Evolutionary conservation across 2,797 vertebrate genomes (phyloP), one percentile per base, ranked within the genome.

Genomic region (Chaetophractus vellerosus): DNA sequence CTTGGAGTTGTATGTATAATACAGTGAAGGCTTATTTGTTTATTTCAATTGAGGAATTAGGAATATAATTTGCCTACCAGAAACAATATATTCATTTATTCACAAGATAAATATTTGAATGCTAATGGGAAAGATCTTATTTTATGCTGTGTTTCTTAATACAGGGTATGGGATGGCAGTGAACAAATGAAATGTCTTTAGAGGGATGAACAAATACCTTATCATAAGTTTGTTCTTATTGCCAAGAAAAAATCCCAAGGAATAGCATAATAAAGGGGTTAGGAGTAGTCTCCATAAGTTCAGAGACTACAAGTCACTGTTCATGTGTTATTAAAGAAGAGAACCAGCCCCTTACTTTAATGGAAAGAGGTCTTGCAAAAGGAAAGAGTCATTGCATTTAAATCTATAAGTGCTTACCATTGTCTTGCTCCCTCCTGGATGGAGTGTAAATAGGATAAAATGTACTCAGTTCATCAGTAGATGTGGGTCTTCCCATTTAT

Each of bases 101-200:
- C 9, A 79, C 63, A 85, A 94, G 90, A 45, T 52, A 72, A 59
- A 90, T 41, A 88, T 57, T 63, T 23, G 24, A 64, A 23, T 82
- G 23, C 12, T 71, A 36, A 78, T 48, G 28, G 55, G 72, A 57
- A 23, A 59, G 18, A 1, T 6, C 81, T 3, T 68, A 4, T 19
- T 41, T 75, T 52, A 89, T 38, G 19, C 8, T n/a, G 28, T 61
- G 15, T 26, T 31, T 79, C 41, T 79, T 74, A 88, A n/a, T 79
- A 38, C 7, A 31, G 16, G 10, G 1, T 0, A 55, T 2, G 38
- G 12, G 9, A 3, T 90, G 45, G 21, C 2, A 61, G 1, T 69
- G 14, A 80, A 55, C 23, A 78, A 82, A 76, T 38, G 33, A 63
- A 72, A 66, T 57, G 24, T 36, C 36, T 85, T 76, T 45, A 68